Evolutionary conservation across 2,113 vertebrate genomes (phyloP).

Genomic region (Lepisosteus oculatus): DNA sequence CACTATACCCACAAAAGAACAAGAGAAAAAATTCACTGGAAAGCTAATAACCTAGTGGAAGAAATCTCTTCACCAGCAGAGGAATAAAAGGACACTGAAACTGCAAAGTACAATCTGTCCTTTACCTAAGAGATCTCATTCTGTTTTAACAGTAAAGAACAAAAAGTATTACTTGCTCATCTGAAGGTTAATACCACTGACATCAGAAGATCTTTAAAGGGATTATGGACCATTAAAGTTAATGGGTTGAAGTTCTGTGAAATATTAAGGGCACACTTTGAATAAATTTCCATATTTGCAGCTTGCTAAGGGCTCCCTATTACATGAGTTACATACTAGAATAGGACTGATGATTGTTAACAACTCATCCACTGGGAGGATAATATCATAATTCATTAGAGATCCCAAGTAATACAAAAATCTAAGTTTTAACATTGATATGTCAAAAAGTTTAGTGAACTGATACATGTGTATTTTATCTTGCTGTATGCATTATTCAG

Average conservation of each 20-base stretch:
- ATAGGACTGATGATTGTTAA: not conserved
- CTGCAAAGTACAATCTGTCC: not conserved
- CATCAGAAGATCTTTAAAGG: constrained; percentile 17
- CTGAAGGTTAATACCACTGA: constrained; percentile 20
- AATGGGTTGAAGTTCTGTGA: constrained; percentile 10
- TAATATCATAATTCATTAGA: not conserved
- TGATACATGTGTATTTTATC: too few relatives aligned
- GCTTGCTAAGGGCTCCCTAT: not conserved
- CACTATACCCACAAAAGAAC: too few relatives aligned
- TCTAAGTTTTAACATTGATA: too few relatives aligned
- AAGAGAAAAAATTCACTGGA: too few relatives aligned
- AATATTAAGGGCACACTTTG: not conserved
- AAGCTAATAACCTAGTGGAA: too few relatives aligned
- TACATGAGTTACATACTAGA: not conserved
- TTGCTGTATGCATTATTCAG: too few relatives aligned
- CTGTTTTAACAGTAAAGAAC: not conserved
- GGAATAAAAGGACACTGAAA: constrained; percentile 1
- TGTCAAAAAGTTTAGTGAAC: too few relatives aligned
- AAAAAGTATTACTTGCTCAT: constrained; percentile 8
- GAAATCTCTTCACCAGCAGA: not conserved
- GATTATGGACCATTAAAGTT: constrained; percentile 20
- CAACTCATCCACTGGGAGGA: not conserved
- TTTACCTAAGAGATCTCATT: not conserved
- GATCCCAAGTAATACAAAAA: not conserved
- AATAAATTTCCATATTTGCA: constrained; percentile 6